These are phyloP conservation scores for Archocentrus centrarchus DNA, from an alignment of 2,113 vertebrate species.

Conservation along the genomic window DNA sequence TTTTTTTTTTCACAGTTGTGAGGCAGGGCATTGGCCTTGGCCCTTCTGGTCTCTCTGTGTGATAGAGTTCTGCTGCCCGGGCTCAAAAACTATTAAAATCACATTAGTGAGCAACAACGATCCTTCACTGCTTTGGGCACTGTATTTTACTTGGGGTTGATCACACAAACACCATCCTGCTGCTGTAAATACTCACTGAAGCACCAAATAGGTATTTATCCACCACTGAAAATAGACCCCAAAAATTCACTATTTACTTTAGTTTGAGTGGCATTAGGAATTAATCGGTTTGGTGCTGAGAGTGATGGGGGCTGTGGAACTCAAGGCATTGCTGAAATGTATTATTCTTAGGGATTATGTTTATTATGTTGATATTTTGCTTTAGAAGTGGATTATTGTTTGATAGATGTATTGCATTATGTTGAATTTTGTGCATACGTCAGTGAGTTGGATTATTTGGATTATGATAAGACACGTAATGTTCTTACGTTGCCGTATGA, in stretches of 20 bases:
- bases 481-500: constrained; percentile 53
- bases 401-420: constrained; percentile 59
- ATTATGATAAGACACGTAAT: constrained; percentile 77
- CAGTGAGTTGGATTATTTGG: constrained; percentile 75
- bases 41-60: neutral
- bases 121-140: neutral
- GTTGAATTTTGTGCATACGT: constrained; percentile 57
- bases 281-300: neutral
- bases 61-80: neutral
- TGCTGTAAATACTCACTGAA: constrained; percentile 6
- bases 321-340: neutral
- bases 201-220: constrained; percentile 13
- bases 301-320: neutral
- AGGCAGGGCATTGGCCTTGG: neutral
- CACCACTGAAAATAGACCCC: neutral
- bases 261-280: neutral
- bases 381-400: constrained; percentile 71
- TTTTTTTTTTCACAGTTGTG: neutral
- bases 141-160: constrained; percentile 4
- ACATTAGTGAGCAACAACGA: constrained; percentile 1
- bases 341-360: constrained; percentile 33
- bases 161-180: neutral
- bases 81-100: neutral
- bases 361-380: constrained; percentile 63
- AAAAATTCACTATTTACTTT: neutral